phyloP scores from a whole-genome alignment of 2,888 invertebrate genomes.

The Philaethria dido region DNA sequence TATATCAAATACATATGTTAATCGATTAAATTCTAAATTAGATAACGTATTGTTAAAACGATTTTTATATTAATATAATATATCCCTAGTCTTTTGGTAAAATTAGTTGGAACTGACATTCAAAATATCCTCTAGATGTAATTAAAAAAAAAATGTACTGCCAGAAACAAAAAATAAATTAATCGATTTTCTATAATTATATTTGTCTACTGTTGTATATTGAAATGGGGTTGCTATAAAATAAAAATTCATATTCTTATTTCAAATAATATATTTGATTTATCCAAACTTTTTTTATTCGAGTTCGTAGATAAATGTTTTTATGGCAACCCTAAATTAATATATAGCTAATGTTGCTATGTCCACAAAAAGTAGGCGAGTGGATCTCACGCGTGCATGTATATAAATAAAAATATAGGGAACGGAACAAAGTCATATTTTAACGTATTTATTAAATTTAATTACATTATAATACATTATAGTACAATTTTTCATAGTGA shows the following conservation, averaged over 20 bases:
- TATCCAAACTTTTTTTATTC: too few relatives aligned
- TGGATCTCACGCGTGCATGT: conserved; percentile 18
- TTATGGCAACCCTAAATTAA: conserved; percentile 10
- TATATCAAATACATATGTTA: conserved; percentile 2
- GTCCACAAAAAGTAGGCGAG: conserved; percentile 1
- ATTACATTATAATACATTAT: neutral
- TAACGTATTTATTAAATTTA: neutral
- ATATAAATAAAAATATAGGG: conserved; percentile 6
- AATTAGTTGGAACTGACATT: conserved; percentile 15
- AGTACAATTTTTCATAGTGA: too few relatives aligned
- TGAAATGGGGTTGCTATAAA: conserved; percentile 10
- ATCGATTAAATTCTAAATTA: conserved; percentile 36
- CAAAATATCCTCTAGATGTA: conserved; percentile 12
- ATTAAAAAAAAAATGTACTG: conserved; percentile 21
- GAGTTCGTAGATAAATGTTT: neutral
- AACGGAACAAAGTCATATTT: conserved; percentile 15
- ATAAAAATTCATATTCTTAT: neutral
- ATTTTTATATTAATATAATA: conserved; percentile 28
- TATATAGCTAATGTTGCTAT: conserved; percentile 3
- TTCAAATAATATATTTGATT: too few relatives aligned
- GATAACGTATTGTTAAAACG: conserved; percentile 26
- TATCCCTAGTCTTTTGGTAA: conserved; percentile 33
- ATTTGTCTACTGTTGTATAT: conserved; percentile 13
- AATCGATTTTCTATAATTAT: conserved; percentile 12
- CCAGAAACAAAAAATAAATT: conserved; percentile 14